phyloP scores from a whole-genome alignment of 2,888 invertebrate species.

The Lottia scabra region DNA sequence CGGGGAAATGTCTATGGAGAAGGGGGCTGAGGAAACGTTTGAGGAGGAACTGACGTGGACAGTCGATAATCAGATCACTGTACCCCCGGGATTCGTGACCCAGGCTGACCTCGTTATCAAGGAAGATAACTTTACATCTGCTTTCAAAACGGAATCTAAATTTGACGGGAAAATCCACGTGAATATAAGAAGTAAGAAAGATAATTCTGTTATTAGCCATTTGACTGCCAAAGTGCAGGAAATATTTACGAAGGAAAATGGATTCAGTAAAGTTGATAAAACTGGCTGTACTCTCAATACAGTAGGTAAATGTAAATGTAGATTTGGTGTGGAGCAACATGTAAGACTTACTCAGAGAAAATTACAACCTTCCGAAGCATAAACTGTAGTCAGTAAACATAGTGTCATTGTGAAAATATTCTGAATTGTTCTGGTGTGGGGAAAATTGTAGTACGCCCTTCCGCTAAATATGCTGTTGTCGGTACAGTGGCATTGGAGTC shows the following conservation, averaged over 20 bases:
- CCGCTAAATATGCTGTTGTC: too few relatives aligned
- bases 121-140: conserved; percentile 65
- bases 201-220: conserved; percentile 64
- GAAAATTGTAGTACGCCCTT: too few relatives aligned
- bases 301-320: conserved; percentile 66
- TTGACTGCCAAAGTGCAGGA: conserved; percentile 62
- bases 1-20: conserved; percentile 62
- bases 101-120: conserved; percentile 65
- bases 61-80: conserved; percentile 66
- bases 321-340: conserved; percentile 69
- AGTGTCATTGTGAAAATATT: too few relatives aligned
- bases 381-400: too few relatives aligned
- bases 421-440: too few relatives aligned
- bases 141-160: conserved; percentile 62
- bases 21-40: conserved; percentile 60
- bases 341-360: conserved; percentile 61
- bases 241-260: conserved; percentile 57
- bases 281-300: conserved; percentile 54
- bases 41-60: conserved; percentile 69
- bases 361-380: too few relatives aligned
- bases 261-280: conserved; percentile 49
- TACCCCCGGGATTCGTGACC: conserved; percentile 64
- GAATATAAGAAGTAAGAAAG: conserved; percentile 64
- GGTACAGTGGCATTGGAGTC: too few relatives aligned
- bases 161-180: conserved; percentile 66